Base-by-base conservation (phyloP, 2,888 invertebrate species). In the Drosophila anomelani region DNA sequence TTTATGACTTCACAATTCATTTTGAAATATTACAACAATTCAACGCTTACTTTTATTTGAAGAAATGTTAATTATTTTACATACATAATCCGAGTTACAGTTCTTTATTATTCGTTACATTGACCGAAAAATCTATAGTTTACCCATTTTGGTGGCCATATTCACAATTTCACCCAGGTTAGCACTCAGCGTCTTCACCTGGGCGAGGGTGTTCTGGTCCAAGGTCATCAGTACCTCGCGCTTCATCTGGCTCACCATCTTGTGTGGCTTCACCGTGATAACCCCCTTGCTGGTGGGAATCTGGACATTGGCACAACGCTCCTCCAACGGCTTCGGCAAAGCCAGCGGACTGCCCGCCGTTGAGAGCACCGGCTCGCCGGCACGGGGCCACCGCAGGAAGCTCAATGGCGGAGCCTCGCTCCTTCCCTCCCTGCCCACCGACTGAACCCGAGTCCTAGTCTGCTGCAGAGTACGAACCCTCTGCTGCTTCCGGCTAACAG, bases 241-340 rank as follows among this genome's bases (percentile, higher is more conserved):
- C 41, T 91, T 89, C 29, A 92, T 63, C 46, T 88, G 77, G 0
- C 23, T 23, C 5, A 41, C 39, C 4, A 92, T 58, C 36, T 89
- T 88, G 32, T 88, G 88, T 0, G 92, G 91, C 4, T 91, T 86
- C 66, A 92, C 61, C 8, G 90, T 91, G 4, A 93, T 73, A 0
- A 92, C 85, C 15, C 92, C 93, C 73, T 86, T 82, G 10, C 81
- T 85, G 29, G 91, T 85, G 39, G 92, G 92, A 63, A 92, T 92
- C 64, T 92, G 91, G 0, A 92, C 89, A 43, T 91, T 92, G 8
- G 91, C 91, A 49, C 70, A 81, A 29, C 79, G 78, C 59, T 90
- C 91, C 12, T 90, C 86, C 64, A 44, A 15, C 6, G 83, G 72
- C 4, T 80, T 68, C 57, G 91, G 88, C 0, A 90, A 78, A 5